These are phyloP conservation scores for Pelosia muscerda DNA, from an alignment of 2,888 invertebrate genomes.

Conservation along the genomic window DNA sequence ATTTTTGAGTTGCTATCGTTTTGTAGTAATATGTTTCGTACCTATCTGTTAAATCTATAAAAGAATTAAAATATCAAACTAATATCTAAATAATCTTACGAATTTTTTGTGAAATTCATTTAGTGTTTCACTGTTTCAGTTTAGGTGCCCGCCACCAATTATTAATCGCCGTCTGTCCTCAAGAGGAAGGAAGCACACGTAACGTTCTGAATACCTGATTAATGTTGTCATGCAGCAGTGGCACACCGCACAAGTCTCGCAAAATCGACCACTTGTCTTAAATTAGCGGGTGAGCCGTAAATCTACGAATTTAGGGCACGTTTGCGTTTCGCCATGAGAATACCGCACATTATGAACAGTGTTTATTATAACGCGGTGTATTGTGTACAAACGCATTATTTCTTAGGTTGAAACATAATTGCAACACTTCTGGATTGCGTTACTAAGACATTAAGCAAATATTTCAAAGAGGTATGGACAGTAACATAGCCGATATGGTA, in stretches of 20 bases:
- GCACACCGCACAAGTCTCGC: conserved; percentile 36
- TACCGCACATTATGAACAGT: conserved; percentile 65
- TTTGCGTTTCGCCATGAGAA: conserved; percentile 64
- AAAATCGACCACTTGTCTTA: conserved; percentile 72
- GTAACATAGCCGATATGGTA: too few species aligned
- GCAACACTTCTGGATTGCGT: conserved; percentile 7
- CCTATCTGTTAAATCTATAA: too few species aligned
- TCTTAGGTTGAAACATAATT: conserved; percentile 13
- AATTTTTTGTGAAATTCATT: too few species aligned
- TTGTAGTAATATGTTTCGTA: too few species aligned
- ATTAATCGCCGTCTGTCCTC: conserved; percentile 4
- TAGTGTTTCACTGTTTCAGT: not conserved
- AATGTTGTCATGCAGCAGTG: conserved; percentile 35
- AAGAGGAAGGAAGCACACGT: conserved; percentile 37
- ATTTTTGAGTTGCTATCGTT: too few species aligned
- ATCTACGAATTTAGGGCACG: conserved; percentile 75
- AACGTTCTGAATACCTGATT: conserved; percentile 42
- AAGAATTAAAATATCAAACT: too few species aligned
- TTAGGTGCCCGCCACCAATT: not conserved
- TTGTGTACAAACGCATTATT: conserved; percentile 33
- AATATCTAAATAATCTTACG: too few species aligned
- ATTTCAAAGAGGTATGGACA: not conserved
- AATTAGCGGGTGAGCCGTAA: conserved; percentile 73
- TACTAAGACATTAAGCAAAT: conserved; percentile 6
- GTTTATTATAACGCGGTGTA: conserved; percentile 55